These are phyloP conservation scores for Neoscelio sp. DNA, from an alignment of 2,888 invertebrate species.

Conservation along the genomic window DNA sequence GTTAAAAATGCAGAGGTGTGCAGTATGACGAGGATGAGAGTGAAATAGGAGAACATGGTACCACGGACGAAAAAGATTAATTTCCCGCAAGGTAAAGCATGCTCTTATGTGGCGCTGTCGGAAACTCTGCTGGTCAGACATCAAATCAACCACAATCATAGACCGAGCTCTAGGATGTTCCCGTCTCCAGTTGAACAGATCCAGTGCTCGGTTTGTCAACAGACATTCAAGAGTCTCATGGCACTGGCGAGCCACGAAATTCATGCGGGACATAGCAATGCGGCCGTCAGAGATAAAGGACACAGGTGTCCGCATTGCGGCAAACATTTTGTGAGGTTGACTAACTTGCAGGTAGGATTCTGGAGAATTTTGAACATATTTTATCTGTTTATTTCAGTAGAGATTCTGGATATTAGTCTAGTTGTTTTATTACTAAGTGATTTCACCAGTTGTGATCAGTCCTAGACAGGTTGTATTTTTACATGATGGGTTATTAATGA, in stretches of 20 bases:
- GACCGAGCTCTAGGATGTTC: conserved; percentile 71
- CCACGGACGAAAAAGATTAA: conserved; percentile 87
- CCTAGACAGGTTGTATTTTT: no score
- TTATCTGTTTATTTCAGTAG: no score
- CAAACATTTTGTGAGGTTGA: conserved; percentile 88
- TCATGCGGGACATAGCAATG: conserved; percentile 75
- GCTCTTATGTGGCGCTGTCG: conserved; percentile 90
- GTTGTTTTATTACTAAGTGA: background rate
- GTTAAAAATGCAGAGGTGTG: conserved; percentile 29
- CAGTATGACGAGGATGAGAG: conserved; percentile 48
- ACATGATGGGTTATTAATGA: no score
- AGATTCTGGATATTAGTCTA: no score
- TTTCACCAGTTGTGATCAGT: no score
- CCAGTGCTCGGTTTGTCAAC: conserved; percentile 76
- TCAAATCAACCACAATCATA: conserved; percentile 86
- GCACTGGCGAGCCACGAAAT: conserved; percentile 79
- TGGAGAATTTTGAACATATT: no score
- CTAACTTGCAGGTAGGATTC: conserved; percentile 85
- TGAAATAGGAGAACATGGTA: conserved; percentile 86
- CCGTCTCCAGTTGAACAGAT: conserved; percentile 70
- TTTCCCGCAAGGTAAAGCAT: conserved; percentile 92
- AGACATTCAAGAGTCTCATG: conserved; percentile 74
- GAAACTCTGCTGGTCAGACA: conserved; percentile 89
- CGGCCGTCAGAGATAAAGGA: conserved; percentile 76
- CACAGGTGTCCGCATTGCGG: conserved; percentile 90